A percentile compares a stretch with the other conserved stretches of the same genome.
Conservation (phyloP, 1,140 invertebrate genomes). For the Coenobita brevimanus region DNA sequence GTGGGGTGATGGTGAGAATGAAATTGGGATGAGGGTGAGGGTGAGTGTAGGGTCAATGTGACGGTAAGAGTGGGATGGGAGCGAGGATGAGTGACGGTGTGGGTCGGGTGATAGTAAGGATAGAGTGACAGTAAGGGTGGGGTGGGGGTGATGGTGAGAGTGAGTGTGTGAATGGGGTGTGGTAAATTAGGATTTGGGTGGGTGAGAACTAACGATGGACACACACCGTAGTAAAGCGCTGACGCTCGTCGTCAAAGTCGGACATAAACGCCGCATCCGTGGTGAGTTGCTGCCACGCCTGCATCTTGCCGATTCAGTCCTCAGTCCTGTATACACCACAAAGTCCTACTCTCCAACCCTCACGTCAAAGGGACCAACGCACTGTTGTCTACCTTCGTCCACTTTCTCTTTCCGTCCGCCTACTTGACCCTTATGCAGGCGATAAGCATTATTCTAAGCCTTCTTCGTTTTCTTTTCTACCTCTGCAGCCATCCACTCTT, state of each 20-base stretch:
- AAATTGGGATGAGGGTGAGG: too few species aligned
- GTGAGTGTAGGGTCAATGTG: too few species aligned
- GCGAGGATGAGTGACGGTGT: too few species aligned
- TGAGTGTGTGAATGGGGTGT: neutral
- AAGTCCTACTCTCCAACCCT: neutral
- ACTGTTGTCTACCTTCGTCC: neutral
- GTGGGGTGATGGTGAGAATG: too few species aligned
- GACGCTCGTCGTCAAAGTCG: slow-evolving; percentile 23
- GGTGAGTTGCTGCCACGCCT: slow-evolving; percentile 41
- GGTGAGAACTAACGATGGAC: neutral
- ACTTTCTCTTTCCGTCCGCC: neutral
- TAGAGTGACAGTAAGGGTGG: too few species aligned
- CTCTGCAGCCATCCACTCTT: too few species aligned
- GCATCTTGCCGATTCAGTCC: slow-evolving; percentile 16
- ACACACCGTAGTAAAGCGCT: slow-evolving; percentile 22
- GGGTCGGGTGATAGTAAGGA: too few species aligned
- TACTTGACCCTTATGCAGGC: neutral
- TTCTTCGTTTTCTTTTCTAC: too few species aligned
- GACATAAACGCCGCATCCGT: slow-evolving; percentile 15
- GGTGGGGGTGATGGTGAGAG: too few species aligned
- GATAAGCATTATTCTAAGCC: too few species aligned
- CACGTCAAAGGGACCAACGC: neutral
- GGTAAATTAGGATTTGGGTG: too few species aligned
- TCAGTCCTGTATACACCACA: neutral
- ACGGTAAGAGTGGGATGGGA: neutral